These are phyloP conservation scores for Aporophyla lueneburgensis DNA, from an alignment of 2,888 invertebrate species.

Conservation along the genomic window DNA sequence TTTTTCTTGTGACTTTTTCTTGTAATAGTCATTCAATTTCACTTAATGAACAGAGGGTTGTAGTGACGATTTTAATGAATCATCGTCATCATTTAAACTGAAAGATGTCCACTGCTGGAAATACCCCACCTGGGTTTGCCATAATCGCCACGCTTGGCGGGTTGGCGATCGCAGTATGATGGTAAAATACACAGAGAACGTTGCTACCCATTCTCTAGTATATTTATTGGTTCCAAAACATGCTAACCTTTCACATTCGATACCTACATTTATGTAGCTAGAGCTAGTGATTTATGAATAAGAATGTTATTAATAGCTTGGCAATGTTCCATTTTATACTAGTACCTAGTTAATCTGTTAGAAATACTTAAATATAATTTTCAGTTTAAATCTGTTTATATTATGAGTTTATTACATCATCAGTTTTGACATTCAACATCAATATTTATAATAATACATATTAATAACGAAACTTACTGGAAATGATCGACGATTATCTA, in stretches of 20 bases:
- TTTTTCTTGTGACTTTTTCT: no score
- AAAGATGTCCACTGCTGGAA: no score
- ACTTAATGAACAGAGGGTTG: no score
- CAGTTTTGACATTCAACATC: slow-evolving; percentile 5
- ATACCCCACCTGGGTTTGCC: no score
- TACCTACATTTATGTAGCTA: background rate
- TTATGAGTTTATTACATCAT: slow-evolving; percentile 16
- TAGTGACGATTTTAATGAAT: no score
- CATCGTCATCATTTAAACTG: no score
- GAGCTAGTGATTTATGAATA: slow-evolving; percentile 7
- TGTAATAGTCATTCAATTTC: no score
- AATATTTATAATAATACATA: slow-evolving; percentile 1
- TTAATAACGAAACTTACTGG: background rate
- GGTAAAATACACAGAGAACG: no score
- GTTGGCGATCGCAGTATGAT: no score
- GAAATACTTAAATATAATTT: slow-evolving; percentile 6
- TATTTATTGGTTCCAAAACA: background rate
- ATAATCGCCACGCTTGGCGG: no score
- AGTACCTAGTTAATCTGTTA: slow-evolving; percentile 19
- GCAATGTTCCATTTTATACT: slow-evolving; percentile 41
- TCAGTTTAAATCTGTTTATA: slow-evolving; percentile 20
- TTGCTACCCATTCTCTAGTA: background rate
- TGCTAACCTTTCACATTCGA: background rate
- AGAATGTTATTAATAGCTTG: slow-evolving; percentile 32
- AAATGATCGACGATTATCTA: no score